Percentiles rank a stretch among this genome's conserved stretches.
phyloP scores from a whole-genome alignment of 2,113 vertebrate species.

The Gallinago media region DNA sequence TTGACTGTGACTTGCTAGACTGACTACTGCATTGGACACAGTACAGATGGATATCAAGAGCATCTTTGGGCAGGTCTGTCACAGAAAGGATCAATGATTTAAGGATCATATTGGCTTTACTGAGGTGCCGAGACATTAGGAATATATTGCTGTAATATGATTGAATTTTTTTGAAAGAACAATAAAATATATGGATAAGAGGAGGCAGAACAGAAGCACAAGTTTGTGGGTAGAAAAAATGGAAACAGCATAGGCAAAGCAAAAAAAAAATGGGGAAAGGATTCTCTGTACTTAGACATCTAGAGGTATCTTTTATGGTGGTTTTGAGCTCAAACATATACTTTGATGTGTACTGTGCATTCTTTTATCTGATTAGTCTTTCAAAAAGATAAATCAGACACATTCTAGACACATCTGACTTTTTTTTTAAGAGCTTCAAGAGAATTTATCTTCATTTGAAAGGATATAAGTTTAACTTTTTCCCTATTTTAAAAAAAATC shows the following conservation, averaged over 20 bases:
- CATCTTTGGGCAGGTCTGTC: neutral
- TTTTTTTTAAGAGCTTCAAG: slow-evolving; percentile 57
- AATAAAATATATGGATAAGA: neutral
- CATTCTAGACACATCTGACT: slow-evolving; percentile 35
- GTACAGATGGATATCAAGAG: neutral
- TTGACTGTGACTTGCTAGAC: neutral
- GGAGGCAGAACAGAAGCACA: neutral
- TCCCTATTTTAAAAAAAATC: slow-evolving; percentile 67
- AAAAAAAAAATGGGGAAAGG: neutral
- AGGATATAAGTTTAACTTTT: slow-evolving; percentile 71
- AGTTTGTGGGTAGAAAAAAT: neutral
- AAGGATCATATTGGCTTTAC: neutral
- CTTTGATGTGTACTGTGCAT: slow-evolving; percentile 46
- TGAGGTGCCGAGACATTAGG: neutral
- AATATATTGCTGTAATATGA: neutral
- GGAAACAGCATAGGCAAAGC: neutral
- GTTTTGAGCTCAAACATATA: neutral
- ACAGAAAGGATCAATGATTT: neutral
- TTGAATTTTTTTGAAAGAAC: neutral
- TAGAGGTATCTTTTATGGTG: neutral
- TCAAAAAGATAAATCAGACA: slow-evolving; percentile 67
- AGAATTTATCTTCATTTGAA: slow-evolving; percentile 67
- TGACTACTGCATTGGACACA: neutral
- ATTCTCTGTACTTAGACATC: neutral
- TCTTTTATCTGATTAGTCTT: slow-evolving; percentile 66